A percentile compares a stretch with the other conserved stretches of the same genome.
phyloP scores from a whole-genome alignment of 2,113 vertebrate genomes.

The Nettapus auritus region DNA sequence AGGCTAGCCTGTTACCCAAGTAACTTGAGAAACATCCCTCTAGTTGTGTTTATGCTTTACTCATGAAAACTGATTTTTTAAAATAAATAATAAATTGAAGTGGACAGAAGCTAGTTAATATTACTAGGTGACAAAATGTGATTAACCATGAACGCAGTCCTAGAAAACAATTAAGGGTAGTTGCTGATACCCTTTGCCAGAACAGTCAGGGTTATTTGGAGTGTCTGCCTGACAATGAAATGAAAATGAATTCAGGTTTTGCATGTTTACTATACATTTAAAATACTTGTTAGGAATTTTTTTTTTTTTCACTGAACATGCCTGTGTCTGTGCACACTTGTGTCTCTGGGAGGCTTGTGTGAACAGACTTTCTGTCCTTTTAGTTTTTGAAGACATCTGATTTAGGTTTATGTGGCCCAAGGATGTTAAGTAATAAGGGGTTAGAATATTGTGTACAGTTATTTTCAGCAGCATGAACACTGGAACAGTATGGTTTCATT shows the following conservation, averaged over 20 bases:
- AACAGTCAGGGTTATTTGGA: neutral
- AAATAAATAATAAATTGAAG: neutral
- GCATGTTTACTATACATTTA: neutral
- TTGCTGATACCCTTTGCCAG: neutral
- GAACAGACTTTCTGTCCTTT: neutral
- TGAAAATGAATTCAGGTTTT: neutral
- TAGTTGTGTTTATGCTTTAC: neutral
- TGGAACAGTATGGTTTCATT: neutral
- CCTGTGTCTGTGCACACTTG: neutral
- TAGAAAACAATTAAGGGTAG: neutral
- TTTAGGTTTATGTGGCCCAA: neutral
- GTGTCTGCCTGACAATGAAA: neutral
- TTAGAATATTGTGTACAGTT: neutral
- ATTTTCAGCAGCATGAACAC: neutral
- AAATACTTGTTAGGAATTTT: neutral
- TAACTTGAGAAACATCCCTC: neutral
- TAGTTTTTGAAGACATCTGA: conserved; percentile 23
- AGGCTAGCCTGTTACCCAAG: neutral
- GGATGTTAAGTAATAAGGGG: neutral
- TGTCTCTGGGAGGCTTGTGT: neutral
- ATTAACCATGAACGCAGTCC: neutral
- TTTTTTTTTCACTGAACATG: neutral
- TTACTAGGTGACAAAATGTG: neutral
- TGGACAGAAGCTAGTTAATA: neutral
- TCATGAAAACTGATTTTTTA: neutral